phyloP scores from a whole-genome alignment of 2,113 vertebrate species.

The Glareola pratincola region DNA sequence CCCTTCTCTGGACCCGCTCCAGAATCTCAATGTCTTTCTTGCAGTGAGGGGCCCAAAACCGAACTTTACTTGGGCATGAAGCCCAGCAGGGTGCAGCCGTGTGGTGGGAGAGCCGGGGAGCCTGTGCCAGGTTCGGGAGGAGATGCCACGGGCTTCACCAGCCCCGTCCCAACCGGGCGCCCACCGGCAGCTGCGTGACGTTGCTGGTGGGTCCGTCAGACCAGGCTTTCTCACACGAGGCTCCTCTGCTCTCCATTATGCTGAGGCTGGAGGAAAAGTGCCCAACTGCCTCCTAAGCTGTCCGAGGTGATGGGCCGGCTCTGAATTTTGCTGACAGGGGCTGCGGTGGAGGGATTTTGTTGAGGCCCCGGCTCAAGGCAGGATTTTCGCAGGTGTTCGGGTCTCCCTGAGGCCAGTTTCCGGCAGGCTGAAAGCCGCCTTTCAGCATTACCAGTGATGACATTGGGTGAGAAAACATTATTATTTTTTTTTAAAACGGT shows the following conservation, averaged over 20 bases:
- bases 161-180: background rate
- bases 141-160: background rate
- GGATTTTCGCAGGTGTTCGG: conserved; percentile 34
- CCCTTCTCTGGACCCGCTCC: background rate
- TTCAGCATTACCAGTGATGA: background rate
- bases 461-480: conserved; percentile 32
- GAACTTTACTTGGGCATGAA: rapidly evolving
- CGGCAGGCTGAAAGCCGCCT: conserved; percentile 25
- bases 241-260: background rate
- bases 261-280: background rate
- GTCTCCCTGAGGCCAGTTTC: conserved; percentile 2
- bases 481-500: background rate
- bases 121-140: rapidly evolving
- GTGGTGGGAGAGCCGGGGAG: background rate
- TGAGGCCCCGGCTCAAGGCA: background rate
- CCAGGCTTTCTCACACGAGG: rapidly evolving
- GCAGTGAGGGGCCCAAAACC: background rate
- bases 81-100: rapidly evolving
- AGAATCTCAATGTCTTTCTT: background rate
- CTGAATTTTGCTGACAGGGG: background rate
- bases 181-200: background rate
- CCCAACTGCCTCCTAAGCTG: background rate
- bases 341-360: background rate
- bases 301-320: background rate
- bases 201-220: background rate